phyloP scores from a whole-genome alignment of 2,888 invertebrate species.

The Noctua janthina region DNA sequence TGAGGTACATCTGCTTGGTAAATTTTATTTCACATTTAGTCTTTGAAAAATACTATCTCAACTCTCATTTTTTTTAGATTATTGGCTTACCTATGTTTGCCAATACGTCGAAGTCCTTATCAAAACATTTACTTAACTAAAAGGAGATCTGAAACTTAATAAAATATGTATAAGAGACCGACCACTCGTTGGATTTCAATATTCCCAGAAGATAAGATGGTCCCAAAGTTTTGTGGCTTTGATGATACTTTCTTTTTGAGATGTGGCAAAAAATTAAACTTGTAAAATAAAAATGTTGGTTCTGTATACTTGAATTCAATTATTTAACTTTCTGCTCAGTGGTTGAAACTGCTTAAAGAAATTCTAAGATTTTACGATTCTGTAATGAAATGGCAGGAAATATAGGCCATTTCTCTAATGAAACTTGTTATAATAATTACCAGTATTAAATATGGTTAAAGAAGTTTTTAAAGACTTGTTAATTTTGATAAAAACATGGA shows the following conservation, averaged over 20 bases:
- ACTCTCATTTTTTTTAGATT: neutral
- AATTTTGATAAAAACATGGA: conserved; percentile 27
- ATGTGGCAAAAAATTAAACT: conserved; percentile 63
- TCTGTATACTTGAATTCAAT: conserved; percentile 68
- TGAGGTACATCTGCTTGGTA: neutral
- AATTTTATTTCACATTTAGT: neutral
- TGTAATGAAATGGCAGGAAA: conserved; percentile 42
- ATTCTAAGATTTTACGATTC: conserved; percentile 44
- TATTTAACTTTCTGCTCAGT: conserved; percentile 65
- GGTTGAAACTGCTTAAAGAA: conserved; percentile 55
- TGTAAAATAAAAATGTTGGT: conserved; percentile 64
- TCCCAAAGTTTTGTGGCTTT: conserved; percentile 69
- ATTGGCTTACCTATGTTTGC: neutral
- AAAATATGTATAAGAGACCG: conserved; percentile 41
- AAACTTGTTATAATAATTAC: conserved; percentile 44
- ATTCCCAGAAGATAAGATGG: conserved; percentile 64
- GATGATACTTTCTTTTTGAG: conserved; percentile 67
- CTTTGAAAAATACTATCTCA: neutral
- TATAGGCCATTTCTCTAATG: conserved; percentile 42
- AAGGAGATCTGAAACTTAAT: conserved; percentile 27
- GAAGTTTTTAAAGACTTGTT: conserved; percentile 17
- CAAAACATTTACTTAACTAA: conserved; percentile 4
- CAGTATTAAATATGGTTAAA: conserved; percentile 18
- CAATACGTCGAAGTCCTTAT: neutral
- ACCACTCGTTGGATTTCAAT: conserved; percentile 60